A percentile compares a stretch with the other conserved stretches of the same genome.
These are phyloP conservation scores for Aethes cnicana DNA, from an alignment of 2,888 invertebrate species.

Conservation along the genomic window DNA sequence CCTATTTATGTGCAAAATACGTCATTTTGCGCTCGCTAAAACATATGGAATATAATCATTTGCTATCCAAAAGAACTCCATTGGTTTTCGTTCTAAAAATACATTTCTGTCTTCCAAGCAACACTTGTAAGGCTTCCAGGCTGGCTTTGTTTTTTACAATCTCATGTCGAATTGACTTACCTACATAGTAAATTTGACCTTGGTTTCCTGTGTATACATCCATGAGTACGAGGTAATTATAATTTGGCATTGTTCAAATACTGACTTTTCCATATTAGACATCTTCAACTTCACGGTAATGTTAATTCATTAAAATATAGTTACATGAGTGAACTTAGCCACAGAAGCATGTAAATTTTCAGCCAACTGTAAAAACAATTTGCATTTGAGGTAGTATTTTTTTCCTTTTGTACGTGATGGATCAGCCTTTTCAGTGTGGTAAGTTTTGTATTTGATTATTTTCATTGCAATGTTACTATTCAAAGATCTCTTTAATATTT, in stretches of 20 bases:
- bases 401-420: constrained; percentile 46
- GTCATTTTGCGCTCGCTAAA: constrained; percentile 10
- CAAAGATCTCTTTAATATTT: no score
- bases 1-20: constrained; percentile 20
- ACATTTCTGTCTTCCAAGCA: constrained; percentile 51
- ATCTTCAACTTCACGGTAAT: constrained; percentile 60
- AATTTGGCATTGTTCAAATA: constrained; percentile 42
- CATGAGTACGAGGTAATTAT: constrained; percentile 36
- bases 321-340: constrained; percentile 62
- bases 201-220: constrained; percentile 41
- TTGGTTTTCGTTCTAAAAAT: constrained; percentile 35
- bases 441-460: constrained; percentile 37
- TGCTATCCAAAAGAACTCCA: background rate
- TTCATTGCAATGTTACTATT: background rate
- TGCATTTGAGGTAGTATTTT: constrained; percentile 34
- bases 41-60: constrained; percentile 13
- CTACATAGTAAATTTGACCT: constrained; percentile 47
- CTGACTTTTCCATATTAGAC: constrained; percentile 41
- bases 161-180: constrained; percentile 27
- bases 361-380: constrained; percentile 58
- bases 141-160: constrained; percentile 28
- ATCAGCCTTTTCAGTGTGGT: constrained; percentile 65
- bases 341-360: constrained; percentile 57
- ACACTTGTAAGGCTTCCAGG: constrained; percentile 50
- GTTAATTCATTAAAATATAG: constrained; percentile 43